Evolutionary conservation across 1,140 invertebrate species (phyloP).

Genomic region (Brachionus calyciflorus): DNA sequence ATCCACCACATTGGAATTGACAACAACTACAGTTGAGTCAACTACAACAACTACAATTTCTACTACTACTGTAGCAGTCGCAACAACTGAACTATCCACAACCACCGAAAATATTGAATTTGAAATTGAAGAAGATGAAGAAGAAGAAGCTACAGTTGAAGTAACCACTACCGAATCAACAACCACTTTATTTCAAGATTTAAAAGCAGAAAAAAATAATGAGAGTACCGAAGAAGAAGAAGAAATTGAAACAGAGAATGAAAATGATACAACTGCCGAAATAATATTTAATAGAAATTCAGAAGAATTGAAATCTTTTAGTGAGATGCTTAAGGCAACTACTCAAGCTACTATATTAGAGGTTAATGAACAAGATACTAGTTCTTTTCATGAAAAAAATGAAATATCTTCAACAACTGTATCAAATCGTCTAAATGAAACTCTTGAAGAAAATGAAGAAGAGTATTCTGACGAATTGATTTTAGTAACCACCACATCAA

Average conservation of each 20-base stretch:
- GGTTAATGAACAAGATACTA: no score
- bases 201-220: no score
- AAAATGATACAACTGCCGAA: neutral
- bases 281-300: slow-evolving; percentile 25
- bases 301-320: neutral
- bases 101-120: neutral
- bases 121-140: no score
- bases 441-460: no score
- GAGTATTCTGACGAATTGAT: no score
- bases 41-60: neutral
- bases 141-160: no score
- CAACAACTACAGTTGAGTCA: neutral
- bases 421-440: no score
- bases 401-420: no score
- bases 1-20: neutral
- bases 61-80: neutral
- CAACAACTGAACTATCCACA: neutral
- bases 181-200: no score
- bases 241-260: neutral
- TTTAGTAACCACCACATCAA: no score
- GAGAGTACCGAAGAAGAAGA: neutral
- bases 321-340: neutral
- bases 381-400: no score
- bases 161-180: no score
- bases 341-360: neutral